phyloP scores from a whole-genome alignment of 2,888 invertebrate genomes.

The Agrilus mali region DNA sequence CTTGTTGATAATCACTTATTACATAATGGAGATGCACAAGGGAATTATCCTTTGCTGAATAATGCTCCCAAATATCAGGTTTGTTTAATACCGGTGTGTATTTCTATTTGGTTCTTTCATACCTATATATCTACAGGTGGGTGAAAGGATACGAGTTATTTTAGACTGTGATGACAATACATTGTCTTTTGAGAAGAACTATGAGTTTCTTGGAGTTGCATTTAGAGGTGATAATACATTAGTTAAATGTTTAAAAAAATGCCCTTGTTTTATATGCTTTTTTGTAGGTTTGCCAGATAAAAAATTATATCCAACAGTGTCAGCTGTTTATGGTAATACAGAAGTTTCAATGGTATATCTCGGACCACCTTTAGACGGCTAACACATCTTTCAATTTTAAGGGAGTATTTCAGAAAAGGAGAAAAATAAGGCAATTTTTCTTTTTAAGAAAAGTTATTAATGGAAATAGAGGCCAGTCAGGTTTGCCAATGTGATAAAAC shows the following conservation, averaged over 20 bases:
- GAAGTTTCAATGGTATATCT: conserved; percentile 99
- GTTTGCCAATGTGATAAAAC: conserved; percentile 35
- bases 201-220: conserved; percentile 96
- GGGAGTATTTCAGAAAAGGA: conserved; percentile 7
- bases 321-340: conserved; percentile 97
- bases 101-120: conserved; percentile 3
- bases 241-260: too few species aligned
- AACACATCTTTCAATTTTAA: conserved; percentile 31
- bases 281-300: conserved; percentile 78
- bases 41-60: conserved; percentile 84
- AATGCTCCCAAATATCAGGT: conserved; percentile 98
- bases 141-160: conserved; percentile 92
- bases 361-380: conserved; percentile 93
- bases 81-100: conserved; percentile 14
- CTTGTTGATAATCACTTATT: conserved; percentile 93
- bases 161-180: conserved; percentile 97
- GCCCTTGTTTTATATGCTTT: conserved; percentile 8
- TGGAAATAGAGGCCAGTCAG: conserved; percentile 26
- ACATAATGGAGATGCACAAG: conserved; percentile 92
- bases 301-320: conserved; percentile 87
- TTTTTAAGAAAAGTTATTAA: conserved; percentile 13
- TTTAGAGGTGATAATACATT: conserved; percentile 60
- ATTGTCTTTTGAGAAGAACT: conserved; percentile 93
- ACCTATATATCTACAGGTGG: conserved; percentile 54
- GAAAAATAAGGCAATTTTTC: conserved; percentile 6